phyloP scores from a whole-genome alignment of 2,797 vertebrate genomes.

The Poliocrania exsul region DNA sequence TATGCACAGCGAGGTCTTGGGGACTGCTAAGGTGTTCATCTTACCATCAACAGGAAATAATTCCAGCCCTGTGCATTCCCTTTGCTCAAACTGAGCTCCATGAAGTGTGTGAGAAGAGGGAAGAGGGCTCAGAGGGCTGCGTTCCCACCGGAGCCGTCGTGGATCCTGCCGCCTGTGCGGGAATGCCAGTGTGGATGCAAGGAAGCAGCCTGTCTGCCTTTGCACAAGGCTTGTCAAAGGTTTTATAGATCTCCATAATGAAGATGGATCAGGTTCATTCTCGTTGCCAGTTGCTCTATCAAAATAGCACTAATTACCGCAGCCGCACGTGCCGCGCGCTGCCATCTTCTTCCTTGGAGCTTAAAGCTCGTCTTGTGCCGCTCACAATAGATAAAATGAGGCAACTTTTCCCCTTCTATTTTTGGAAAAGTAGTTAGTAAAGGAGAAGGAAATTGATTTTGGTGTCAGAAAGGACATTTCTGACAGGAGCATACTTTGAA shows the following conservation, averaged over 20 bases:
- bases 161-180: rapidly evolving
- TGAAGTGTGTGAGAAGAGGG: rapidly evolving
- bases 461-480: conserved; percentile 79
- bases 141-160: rapidly evolving
- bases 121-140: rapidly evolving
- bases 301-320: conserved; percentile 80
- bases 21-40: neutral
- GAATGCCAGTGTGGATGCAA: rapidly evolving
- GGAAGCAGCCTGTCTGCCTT: neutral
- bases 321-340: conserved; percentile 14
- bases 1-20: neutral
- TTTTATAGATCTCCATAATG: neutral
- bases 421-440: conserved; percentile 65
- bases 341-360: conserved; percentile 49
- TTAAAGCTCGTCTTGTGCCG: conserved; percentile 57
- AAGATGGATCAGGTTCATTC: conserved; percentile 40
- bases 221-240: neutral
- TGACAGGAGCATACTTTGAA: conserved; percentile 79
- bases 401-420: conserved; percentile 52
- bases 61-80: rapidly evolving
- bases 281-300: conserved; percentile 22
- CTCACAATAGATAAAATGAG: conserved; percentile 52
- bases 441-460: conserved; percentile 80
- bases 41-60: neutral
- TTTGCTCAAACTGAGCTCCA: rapidly evolving